Base-by-base conservation (phyloP, 2,888 invertebrate genomes). In the Heliconius charithonia region DNA sequence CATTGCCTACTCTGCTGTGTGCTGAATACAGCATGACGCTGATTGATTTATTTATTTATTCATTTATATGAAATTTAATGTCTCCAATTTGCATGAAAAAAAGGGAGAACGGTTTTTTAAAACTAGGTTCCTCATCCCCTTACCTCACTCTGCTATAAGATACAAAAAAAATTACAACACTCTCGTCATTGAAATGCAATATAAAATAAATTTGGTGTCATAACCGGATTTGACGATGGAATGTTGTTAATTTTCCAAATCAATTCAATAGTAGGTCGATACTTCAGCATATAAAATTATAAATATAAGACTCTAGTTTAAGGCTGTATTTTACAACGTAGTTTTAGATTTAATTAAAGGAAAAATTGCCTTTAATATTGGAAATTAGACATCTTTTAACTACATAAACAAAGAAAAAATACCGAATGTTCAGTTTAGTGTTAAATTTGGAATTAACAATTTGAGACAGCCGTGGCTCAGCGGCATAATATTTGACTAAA, bases 201-300 rank as follows among this genome's bases (percentile, higher is more conserved):
- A 41, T 25, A 41, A 69, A 27, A 65, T 73, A 66, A 66, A 80
- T 81, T 79, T 77, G 77, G 77, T 79, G 76, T 80, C 59, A 74
- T 69, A 70, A 72, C 59, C 32, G 78, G 59, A 69, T 76, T 78
- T 67, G 62, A 78, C 66, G 56, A 65, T 81, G 82, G 82, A 83
- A 83, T 82, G 82, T 81, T 78, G 78, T 77, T 78, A 75, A 76
- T 74, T 80, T 80, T 74, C 78, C 76, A 73, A 71, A 25, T 41
- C 69, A 69, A 69, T 41, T 41, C 37, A 69, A 25, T 45, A 25
- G 69, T 41, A 41, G 27, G 41, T 41, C n/a, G 37, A 59, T 59
- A n/a, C 19, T n/a, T 59, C n/a, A 37, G 19, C 6, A 19, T 51
- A 59, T n/a, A 59, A n/a, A 59, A 59, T 59, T n/a, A 59, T 59